Evolutionary conservation across 2,113 vertebrate genomes (phyloP).

Genomic region (Amphiprion ocellaris): DNA sequence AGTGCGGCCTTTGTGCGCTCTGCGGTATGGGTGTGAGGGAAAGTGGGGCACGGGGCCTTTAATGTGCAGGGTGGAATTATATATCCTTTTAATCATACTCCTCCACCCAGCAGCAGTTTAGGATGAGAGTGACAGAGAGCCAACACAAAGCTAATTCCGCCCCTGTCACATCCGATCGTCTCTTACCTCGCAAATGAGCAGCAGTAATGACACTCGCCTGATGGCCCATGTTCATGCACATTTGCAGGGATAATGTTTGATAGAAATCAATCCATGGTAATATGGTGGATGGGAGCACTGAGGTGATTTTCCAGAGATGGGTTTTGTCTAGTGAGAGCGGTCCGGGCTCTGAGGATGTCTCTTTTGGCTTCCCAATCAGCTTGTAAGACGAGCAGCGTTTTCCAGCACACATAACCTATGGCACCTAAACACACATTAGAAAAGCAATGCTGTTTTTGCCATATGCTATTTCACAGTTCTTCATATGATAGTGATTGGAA

Average conservation of each 20-base stretch:
- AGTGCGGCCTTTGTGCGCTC: conserved; percentile 56
- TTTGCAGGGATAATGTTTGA: conserved; percentile 79
- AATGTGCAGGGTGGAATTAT: conserved; percentile 89
- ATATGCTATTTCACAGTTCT: background rate
- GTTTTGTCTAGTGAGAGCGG: conserved; percentile 51
- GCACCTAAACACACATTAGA: background rate
- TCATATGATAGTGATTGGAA: background rate
- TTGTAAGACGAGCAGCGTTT: background rate
- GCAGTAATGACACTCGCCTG: conserved; percentile 89
- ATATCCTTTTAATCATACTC: conserved; percentile 96
- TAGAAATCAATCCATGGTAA: conserved; percentile 76
- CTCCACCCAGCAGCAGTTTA: conserved; percentile 78
- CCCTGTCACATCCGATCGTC: conserved; percentile 91
- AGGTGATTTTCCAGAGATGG: conserved; percentile 61
- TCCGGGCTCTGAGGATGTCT: conserved; percentile 26
- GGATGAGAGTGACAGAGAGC: conserved; percentile 93
- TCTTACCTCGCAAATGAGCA: conserved; percentile 90
- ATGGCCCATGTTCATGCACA: conserved; percentile 86
- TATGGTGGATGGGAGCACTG: conserved; percentile 57
- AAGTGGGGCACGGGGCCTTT: conserved; percentile 87
- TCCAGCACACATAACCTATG: conserved; percentile 5
- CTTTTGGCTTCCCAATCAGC: conserved; percentile 28
- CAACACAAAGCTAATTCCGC: conserved; percentile 92
- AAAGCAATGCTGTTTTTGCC: background rate
- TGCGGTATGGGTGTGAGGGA: conserved; percentile 74